A percentile compares a stretch with the other conserved stretches of the same genome.
Evolutionary conservation across 2,797 vertebrate species (phyloP).

Genomic region (Varecia variegata): DNA sequence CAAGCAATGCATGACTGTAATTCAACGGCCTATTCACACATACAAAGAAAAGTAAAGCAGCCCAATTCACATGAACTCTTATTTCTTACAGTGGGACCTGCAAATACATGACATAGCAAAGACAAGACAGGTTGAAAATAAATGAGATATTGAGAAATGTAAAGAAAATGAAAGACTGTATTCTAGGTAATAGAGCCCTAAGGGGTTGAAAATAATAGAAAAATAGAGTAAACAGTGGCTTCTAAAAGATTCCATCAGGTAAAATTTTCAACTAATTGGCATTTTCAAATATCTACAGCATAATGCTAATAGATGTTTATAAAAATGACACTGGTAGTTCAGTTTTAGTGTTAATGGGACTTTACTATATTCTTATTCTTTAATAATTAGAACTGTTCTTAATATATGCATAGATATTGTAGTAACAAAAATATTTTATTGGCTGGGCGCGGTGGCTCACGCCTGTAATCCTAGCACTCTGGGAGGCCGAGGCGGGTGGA

Average conservation of each 20-base stretch:
- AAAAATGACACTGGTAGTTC: background rate
- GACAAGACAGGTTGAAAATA: background rate
- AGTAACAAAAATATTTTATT: slow-evolving; percentile 5
- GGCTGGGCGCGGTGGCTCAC: too few species aligned
- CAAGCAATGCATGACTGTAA: background rate
- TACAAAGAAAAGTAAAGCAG: slow-evolving; percentile 3
- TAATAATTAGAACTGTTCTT: slow-evolving; percentile 10
- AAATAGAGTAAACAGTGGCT: background rate
- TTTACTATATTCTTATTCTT: background rate
- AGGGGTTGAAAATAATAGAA: background rate
- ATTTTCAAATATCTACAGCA: background rate
- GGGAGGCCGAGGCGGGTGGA: too few species aligned
- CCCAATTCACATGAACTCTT: background rate
- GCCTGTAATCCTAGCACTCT: too few species aligned
- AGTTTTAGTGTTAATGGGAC: background rate
- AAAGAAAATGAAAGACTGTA: background rate
- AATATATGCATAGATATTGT: background rate
- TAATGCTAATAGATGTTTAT: background rate
- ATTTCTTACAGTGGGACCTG: slow-evolving; percentile 17
- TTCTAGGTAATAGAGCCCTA: background rate
- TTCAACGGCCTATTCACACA: background rate
- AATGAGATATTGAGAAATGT: background rate
- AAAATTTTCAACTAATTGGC: slow-evolving; percentile 48
- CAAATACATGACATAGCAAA: background rate
- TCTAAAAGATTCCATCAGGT: background rate